Evolutionary conservation across 2,113 vertebrate species (phyloP), one percentile per base, ranked within the genome.

Genomic region (Macquaria ambigua): DNA sequence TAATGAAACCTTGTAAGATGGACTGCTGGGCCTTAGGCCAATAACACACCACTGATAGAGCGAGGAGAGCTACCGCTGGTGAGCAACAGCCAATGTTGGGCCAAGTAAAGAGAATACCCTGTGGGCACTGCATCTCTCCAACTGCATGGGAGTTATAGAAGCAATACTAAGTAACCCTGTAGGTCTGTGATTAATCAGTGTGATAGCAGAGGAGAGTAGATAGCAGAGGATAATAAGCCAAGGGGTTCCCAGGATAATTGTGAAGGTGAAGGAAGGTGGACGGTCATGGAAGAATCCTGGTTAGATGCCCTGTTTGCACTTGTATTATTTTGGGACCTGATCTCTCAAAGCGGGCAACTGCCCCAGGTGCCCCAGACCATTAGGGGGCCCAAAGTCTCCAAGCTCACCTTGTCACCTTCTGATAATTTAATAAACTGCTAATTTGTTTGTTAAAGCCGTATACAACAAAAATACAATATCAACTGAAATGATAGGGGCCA

Each of bases 1-100:
- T 86, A 84, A 87, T 89, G 87, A 87, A 82, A 85, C 55, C 76
- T 43, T 73, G 80, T 78, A 82, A 77, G 91, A 92, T 68, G 77
- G 82, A 87, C 70, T 15, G 52, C 81, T 31, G 67, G 25, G 77
- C 91, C 81, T 0, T 15, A 48, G 85, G 91, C 82, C 72, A 55
- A 20, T 31, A 56, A 52, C 82, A 41, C 82, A 43, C 4, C 16
- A 1, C 64, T 61, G 78, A 77, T 73, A 4, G 71, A 84, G 67
- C 28, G 52, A 59, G 66, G 63, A 58, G 77, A 81, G 69, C 31
- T 15, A 6, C 15, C 48, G 10, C 39, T n/a, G 53, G n/a, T 41
- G 62, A 37, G 53, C 58, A 48, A 37, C 67, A 71, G 59, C 37
- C 69, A 16, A 11, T 18, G 82, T 55, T 58, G 72, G 53, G 58